phyloP scores from a whole-genome alignment of 2,797 vertebrate genomes.

The Sardinella longiceps region DNA sequence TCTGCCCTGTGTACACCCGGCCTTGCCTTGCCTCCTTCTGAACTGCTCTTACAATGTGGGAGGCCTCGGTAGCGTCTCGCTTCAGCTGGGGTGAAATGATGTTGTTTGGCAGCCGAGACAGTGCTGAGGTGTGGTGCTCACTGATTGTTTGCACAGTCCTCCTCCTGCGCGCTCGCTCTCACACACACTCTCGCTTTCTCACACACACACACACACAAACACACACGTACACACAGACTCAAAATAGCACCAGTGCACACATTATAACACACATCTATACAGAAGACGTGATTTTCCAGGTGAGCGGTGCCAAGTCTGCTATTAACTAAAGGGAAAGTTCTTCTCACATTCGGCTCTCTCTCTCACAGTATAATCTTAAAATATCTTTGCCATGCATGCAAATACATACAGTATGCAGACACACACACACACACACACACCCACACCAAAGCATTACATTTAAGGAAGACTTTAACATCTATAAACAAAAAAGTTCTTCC shows the following conservation, averaged over 20 bases:
- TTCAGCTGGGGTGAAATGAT: background rate
- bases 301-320: background rate
- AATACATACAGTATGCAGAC: background rate
- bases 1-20: no score
- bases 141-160: conserved; percentile 4
- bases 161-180: background rate
- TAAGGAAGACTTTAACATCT: background rate
- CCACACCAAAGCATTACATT: background rate
- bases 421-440: background rate
- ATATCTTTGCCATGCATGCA: background rate
- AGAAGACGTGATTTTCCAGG: background rate
- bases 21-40: background rate
- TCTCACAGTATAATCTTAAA: background rate
- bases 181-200: background rate
- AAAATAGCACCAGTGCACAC: background rate
- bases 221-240: background rate
- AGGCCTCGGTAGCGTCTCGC: background rate
- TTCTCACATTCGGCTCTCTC: no score
- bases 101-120: background rate
- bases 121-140: background rate
- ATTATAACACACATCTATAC: background rate
- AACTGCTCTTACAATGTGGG: background rate
- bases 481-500: background rate
- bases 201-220: background rate
- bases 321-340: background rate